Conservation (phyloP, 2,113 vertebrate species). For the Oxyruncus cristatus region DNA sequence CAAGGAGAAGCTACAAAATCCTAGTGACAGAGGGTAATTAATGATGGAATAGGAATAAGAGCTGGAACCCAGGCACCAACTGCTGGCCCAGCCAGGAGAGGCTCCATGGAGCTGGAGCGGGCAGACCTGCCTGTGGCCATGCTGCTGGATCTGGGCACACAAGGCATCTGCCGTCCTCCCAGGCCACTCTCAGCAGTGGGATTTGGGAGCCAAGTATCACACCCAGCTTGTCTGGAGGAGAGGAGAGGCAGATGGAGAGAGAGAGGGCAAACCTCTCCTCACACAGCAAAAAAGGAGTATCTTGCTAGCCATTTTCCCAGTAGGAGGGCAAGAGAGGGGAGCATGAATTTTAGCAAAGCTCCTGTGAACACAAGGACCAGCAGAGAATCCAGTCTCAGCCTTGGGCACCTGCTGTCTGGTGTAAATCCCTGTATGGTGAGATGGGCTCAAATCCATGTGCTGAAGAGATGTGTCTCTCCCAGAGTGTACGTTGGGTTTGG, state of each 20-base stretch:
- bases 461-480: not conserved
- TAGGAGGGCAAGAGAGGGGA: not conserved
- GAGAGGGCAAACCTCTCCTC: accelerated
- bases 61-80: not conserved
- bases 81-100: not conserved
- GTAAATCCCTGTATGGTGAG: not conserved
- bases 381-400: not conserved
- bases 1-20: not conserved
- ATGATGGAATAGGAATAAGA: accelerated
- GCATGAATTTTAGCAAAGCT: not conserved
- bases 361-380: not conserved
- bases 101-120: not conserved
- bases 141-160: not conserved
- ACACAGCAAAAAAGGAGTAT: not conserved
- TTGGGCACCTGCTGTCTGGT: not conserved
- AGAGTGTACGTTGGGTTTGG: not conserved
- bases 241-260: not conserved
- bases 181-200: accelerated
- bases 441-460: not conserved
- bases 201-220: not conserved
- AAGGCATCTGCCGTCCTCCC: not conserved
- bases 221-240: not conserved
- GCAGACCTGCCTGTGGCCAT: not conserved
- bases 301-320: not conserved
- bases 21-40: accelerated